These are phyloP conservation scores for Drosophila arizonae DNA, from an alignment of 1,140 invertebrate species.

Conservation along the genomic window DNA sequence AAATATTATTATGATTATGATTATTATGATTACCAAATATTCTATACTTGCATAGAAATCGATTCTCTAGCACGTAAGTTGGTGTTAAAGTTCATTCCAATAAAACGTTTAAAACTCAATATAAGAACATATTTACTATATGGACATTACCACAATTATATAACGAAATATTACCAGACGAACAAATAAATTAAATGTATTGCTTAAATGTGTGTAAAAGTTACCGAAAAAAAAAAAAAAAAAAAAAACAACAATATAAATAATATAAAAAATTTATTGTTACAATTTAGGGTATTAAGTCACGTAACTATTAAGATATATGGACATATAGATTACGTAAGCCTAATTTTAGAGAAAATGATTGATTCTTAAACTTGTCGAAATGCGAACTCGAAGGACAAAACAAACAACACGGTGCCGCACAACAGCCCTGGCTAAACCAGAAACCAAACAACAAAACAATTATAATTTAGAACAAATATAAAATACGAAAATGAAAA, in stretches of 20 bases:
- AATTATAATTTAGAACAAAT: conserved; percentile 70
- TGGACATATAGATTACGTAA: conserved; percentile 71
- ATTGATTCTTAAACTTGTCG: conserved; percentile 82
- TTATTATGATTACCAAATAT: not conserved
- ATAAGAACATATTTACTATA: conserved; percentile 36
- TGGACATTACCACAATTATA: conserved; percentile 52
- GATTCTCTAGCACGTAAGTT: conserved; percentile 66
- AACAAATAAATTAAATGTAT: conserved; percentile 44
- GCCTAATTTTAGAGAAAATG: conserved; percentile 60
- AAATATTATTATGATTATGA: conserved; percentile 10
- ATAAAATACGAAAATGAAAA: conserved; percentile 17
- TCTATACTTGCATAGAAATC: conserved; percentile 47
- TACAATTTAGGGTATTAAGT: conserved; percentile 77
- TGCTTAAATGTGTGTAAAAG: conserved; percentile 72
- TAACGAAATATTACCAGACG: conserved; percentile 47
- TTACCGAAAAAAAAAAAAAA: conserved; percentile 34
- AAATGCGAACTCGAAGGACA: conserved; percentile 71
- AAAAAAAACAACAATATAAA: conserved; percentile 25
- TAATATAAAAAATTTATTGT: conserved; percentile 58
- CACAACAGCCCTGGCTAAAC: conserved; percentile 57
- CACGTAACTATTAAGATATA: conserved; percentile 70
- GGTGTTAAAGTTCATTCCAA: conserved; percentile 74
- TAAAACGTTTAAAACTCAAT: conserved; percentile 56
- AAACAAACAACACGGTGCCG: conserved; percentile 63
- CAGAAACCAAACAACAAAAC: conserved; percentile 68